Evolutionary conservation across 2,888 invertebrate species (phyloP).

Genomic region (Schizotus pectinicornis): DNA sequence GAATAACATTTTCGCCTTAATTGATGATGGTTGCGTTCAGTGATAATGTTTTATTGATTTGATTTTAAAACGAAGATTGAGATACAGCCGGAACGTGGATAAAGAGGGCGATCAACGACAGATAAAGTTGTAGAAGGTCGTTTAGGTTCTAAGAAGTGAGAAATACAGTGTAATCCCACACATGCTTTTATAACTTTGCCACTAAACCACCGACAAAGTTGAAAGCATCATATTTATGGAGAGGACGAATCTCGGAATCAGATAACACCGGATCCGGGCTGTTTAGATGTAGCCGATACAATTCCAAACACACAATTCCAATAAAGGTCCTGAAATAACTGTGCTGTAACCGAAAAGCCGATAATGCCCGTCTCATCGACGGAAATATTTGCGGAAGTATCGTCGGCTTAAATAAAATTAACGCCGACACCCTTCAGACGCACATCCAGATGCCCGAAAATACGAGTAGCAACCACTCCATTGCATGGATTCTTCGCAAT

Average conservation of each 20-base stretch:
- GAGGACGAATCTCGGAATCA: constrained; percentile 25
- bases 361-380: not conserved
- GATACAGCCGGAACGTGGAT: constrained; percentile 14
- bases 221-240: constrained; percentile 29
- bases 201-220: constrained; percentile 34
- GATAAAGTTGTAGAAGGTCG: constrained; percentile 35
- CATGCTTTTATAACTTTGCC: constrained; percentile 45
- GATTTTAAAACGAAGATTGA: constrained; percentile 5
- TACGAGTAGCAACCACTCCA: no score
- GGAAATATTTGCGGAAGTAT: no score
- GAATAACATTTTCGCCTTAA: not conserved
- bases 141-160: constrained; percentile 38
- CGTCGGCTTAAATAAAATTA: no score
- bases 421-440: no score
- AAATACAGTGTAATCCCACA: constrained; percentile 43
- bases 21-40: constrained; percentile 8
- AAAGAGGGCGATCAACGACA: constrained; percentile 27
- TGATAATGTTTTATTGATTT: constrained; percentile 4
- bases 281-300: constrained; percentile 19
- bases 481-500: no score
- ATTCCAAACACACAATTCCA: constrained; percentile 19
- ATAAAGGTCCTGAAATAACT: constrained; percentile 10
- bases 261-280: constrained; percentile 22
- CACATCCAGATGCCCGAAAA: no score
- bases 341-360: not conserved